Conservation (phyloP, 2,113 vertebrate genomes). For the Silurus glanis region DNA sequence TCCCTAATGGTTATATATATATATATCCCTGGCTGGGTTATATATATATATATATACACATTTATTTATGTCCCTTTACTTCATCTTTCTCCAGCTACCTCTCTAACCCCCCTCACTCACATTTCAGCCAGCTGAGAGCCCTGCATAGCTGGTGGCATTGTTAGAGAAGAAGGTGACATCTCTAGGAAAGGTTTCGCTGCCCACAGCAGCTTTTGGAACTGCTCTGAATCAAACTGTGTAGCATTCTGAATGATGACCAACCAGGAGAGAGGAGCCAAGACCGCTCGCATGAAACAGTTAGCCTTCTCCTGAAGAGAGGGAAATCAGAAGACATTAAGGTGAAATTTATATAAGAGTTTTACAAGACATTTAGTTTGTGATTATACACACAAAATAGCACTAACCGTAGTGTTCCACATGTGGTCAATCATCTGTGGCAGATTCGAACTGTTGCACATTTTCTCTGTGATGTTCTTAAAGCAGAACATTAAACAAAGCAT, state of each 20-base stretch:
- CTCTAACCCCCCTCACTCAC: constrained; percentile 53
- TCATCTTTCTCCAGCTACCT: not conserved
- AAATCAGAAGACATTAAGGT: not conserved
- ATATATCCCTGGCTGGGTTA: too few relatives aligned
- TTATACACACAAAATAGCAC: constrained; percentile 28
- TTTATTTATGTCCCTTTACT: not conserved
- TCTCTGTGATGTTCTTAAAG: constrained; percentile 51
- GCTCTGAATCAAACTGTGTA: constrained; percentile 26
- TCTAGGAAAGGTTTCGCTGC: constrained; percentile 52
- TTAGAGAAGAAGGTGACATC: constrained; percentile 13
- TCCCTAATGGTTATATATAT: too few relatives aligned
- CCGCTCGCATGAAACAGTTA: constrained; percentile 62
- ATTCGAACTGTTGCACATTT: constrained; percentile 55
- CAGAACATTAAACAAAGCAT: constrained; percentile 16
- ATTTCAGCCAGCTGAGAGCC: constrained; percentile 44
- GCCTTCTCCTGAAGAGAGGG: not conserved
- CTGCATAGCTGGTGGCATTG: constrained; percentile 42
- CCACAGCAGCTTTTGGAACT: constrained; percentile 58
- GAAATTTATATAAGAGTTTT: not conserved
- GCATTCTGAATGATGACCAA: constrained; percentile 34
- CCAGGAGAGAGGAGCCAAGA: constrained; percentile 64
- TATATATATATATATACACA: too few relatives aligned
- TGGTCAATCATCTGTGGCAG: constrained; percentile 55
- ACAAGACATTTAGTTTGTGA: not conserved
- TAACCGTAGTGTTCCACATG: constrained; percentile 63